Evolutionary conservation across 2,113 vertebrate species (phyloP), one percentile per base, ranked within the genome.

Genomic region (Perca flavescens): DNA sequence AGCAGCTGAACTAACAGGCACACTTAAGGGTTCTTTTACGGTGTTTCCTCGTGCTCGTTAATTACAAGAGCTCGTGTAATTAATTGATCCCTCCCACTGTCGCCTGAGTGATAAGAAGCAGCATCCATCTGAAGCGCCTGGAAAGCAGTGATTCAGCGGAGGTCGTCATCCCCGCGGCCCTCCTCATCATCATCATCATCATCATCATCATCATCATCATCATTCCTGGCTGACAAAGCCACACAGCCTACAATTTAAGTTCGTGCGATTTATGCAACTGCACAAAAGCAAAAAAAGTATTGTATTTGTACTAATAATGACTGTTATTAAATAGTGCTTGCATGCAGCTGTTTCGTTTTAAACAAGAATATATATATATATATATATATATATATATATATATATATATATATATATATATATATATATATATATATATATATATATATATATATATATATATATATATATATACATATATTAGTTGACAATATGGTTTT

Each of bases 61-160:
- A 94, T 95, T 93, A 92, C 82, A 73, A 6, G 76, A 80, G 80
- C 82, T 49, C 43, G 19, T 67, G 82, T 91, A 94, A 93, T 95
- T 90, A 91, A 94, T 92, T 86, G 85, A 91, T 90, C 88, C 78
- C 90, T 87, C 86, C 81, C 80, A 54, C 88, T 89, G 89, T 86
- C 62, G 86, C 69, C 65, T 49, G 78, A 53, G 77, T 63, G 93
- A 94, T 94, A 93, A 94, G 89, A 78, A 72, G 74, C 74, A 14
- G 46, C 83, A 80, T 85, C 81, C 87, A 86, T 88, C 83, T 57
- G 60, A 85, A 54, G 47, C 65, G 76, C 81, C 82, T 89, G 92
- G 61, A 28, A 77, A 85, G 67, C 50, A 50, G 79, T 43, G 90
- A 88, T 88, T 90, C 74, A 79, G 80, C 22, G 40, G 68, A 77